Conservation (phyloP, 2,888 invertebrate genomes). For the Morinoia aosen region DNA sequence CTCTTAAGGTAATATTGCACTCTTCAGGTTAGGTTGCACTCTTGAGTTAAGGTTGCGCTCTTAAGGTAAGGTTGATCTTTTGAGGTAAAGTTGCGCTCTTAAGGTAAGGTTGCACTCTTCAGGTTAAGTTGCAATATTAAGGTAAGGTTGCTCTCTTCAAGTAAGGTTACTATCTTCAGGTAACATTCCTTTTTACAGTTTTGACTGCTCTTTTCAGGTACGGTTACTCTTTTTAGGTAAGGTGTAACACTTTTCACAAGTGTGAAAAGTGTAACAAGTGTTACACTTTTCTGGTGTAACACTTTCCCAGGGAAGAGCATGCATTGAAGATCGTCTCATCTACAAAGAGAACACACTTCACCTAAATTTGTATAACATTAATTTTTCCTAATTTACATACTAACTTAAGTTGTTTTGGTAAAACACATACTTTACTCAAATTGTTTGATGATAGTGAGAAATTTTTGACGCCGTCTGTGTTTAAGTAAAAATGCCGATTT, state of each 20-base stretch:
- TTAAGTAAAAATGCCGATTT: no score
- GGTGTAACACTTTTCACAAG: not conserved
- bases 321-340: no score
- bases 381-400: no score
- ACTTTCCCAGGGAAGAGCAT: no score
- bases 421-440: no score
- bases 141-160: not conserved
- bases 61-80: not conserved
- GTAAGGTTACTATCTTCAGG: not conserved
- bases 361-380: no score
- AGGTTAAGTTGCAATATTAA: not conserved
- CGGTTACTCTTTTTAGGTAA: not conserved
- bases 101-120: not conserved
- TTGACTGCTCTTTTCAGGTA: not conserved
- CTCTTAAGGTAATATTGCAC: not conserved
- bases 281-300: no score
- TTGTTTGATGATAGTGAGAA: no score
- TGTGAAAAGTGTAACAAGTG: no score
- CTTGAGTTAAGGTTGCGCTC: not conserved
- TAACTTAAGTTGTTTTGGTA: no score
- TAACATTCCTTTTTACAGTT: not conserved
- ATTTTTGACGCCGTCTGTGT: no score
- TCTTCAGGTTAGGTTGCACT: not conserved
- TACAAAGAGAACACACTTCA: no score
- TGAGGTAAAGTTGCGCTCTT: not conserved